Evolutionary conservation across 1,140 invertebrate species (phyloP).

Genomic region (Anoplophora glabripennis): DNA sequence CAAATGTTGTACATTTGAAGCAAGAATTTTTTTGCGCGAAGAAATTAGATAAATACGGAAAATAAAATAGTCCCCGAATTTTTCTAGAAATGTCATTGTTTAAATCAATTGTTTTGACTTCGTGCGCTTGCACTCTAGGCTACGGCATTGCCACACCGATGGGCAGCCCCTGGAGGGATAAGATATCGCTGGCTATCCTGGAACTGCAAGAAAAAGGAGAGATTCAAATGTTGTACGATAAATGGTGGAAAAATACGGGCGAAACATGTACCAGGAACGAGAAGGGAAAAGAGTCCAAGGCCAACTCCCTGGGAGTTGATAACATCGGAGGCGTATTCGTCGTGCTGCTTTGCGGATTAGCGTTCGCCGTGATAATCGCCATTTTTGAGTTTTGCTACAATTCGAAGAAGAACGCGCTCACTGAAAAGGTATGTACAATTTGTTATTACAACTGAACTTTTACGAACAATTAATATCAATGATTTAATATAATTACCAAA

Average conservation of each 20-base stretch:
- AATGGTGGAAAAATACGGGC: slow-evolving; percentile 92
- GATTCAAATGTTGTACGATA: slow-evolving; percentile 93
- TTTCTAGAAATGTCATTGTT: no score
- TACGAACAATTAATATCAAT: no score
- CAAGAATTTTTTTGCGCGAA: no score
- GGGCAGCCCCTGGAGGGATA: slow-evolving; percentile 92
- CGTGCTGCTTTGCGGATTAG: slow-evolving; percentile 62
- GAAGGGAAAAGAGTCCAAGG: slow-evolving; percentile 74
- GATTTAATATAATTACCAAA: no score
- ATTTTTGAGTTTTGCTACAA: slow-evolving; percentile 83
- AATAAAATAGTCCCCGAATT: no score
- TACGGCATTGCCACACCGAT: slow-evolving; percentile 88
- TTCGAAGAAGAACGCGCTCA: slow-evolving; percentile 64
- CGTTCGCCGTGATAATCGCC: slow-evolving; percentile 70
- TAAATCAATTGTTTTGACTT: no score
- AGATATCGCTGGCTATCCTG: slow-evolving; percentile 90
- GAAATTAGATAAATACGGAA: no score
- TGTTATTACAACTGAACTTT: no score
- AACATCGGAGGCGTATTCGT: slow-evolving; percentile 89
- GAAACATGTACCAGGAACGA: slow-evolving; percentile 88
- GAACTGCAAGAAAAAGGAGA: slow-evolving; percentile 94
- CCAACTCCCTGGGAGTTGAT: slow-evolving; percentile 79
- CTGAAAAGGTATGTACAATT: slow-evolving; percentile 60
- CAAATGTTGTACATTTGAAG: no score
- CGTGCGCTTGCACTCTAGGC: slow-evolving; percentile 36